phyloP scores from a whole-genome alignment of 2,888 invertebrate species.

The Melipona bicolor region DNA sequence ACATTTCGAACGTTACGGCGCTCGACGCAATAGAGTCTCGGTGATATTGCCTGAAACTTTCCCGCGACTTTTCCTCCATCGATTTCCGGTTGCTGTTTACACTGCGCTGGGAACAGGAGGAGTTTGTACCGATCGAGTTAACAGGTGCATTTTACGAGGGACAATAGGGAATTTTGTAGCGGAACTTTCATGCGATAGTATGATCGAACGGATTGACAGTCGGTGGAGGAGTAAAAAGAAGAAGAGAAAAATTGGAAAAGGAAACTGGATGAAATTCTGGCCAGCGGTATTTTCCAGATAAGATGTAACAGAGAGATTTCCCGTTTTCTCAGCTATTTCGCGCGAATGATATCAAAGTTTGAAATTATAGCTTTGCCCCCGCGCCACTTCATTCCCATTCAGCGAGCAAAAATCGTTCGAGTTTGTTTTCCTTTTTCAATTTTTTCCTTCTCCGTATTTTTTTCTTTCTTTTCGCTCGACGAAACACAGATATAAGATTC shows the following conservation, averaged over 20 bases:
- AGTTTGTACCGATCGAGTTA: neutral
- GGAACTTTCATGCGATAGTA: neutral
- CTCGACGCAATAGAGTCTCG: neutral
- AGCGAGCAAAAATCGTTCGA: neutral
- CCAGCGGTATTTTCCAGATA: conserved; percentile 22
- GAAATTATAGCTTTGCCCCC: conserved; percentile 20
- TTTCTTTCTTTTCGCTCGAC: neutral
- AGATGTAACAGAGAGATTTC: conserved; percentile 47
- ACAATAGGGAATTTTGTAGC: conserved; percentile 12
- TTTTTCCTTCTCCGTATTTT: too few species aligned
- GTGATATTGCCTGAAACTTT: neutral
- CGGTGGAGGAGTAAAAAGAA: neutral
- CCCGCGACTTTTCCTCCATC: neutral
- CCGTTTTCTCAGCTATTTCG: conserved; percentile 36
- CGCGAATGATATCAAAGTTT: conserved; percentile 31
- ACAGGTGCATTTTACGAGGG: conserved; percentile 6
- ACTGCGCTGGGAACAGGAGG: neutral
- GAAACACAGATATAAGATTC: neutral
- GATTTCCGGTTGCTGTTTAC: conserved; percentile 5
- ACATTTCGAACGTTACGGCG: neutral
- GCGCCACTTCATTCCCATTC: conserved; percentile 1
- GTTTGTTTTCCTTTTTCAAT: neutral
- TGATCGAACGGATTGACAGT: conserved; percentile 13
- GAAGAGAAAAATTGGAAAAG: neutral
- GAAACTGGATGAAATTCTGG: conserved; percentile 31